Conservation (phyloP, 2,888 invertebrate genomes). For the Ectemnius lituratus region DNA sequence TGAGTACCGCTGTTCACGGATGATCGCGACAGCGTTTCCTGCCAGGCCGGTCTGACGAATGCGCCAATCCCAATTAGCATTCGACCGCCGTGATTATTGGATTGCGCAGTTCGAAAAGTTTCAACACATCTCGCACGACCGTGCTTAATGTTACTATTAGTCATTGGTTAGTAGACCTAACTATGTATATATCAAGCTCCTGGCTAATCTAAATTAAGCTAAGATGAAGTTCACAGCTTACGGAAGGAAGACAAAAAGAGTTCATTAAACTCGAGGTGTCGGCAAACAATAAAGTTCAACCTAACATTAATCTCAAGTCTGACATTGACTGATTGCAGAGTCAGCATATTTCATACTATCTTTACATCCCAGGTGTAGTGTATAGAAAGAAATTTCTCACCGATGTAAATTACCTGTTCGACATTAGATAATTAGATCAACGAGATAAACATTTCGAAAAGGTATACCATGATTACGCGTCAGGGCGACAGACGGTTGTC, state of each 20-base stretch:
- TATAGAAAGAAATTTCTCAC: too few species aligned
- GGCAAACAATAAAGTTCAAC: constrained; percentile 19
- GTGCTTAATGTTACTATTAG: too few species aligned
- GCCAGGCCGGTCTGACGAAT: constrained; percentile 30
- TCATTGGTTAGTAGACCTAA: too few species aligned
- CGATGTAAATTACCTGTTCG: too few species aligned
- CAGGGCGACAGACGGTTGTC: too few species aligned
- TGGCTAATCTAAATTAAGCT: constrained; percentile 17
- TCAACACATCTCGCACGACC: neutral
- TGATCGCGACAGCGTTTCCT: constrained; percentile 42
- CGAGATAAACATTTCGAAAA: too few species aligned
- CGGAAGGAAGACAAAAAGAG: too few species aligned
- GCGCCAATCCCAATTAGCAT: constrained; percentile 56
- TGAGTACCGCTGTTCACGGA: constrained; percentile 54
- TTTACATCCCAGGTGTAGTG: neutral
- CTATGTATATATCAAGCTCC: too few species aligned
- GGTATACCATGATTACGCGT: too few species aligned
- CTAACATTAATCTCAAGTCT: constrained; percentile 22
- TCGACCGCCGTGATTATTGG: constrained; percentile 47
- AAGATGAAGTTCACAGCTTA: constrained; percentile 1
- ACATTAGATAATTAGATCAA: too few species aligned
- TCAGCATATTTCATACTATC: too few species aligned
- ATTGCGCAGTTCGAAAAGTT: constrained; percentile 12
- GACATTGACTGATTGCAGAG: constrained; percentile 33
- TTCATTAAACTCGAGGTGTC: constrained; percentile 1